A percentile compares a stretch with the other conserved stretches of the same genome.
phyloP scores from a whole-genome alignment of 2,113 vertebrate species.

The Callaeas wilsoni region DNA sequence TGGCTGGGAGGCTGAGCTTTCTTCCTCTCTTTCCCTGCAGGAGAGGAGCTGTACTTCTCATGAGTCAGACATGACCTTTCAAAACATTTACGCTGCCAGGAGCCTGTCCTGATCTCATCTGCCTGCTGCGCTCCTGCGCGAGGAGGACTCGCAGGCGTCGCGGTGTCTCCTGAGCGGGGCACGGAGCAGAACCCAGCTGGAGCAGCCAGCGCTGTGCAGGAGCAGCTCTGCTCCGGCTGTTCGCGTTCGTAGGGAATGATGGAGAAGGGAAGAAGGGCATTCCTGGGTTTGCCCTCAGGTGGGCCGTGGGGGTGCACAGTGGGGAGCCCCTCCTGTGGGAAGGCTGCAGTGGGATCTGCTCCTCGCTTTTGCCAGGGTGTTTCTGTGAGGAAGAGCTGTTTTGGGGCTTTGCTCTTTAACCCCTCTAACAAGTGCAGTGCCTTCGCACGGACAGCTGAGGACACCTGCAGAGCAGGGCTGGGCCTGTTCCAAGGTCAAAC shows the following conservation, averaged over 20 bases:
- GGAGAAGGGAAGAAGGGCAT: rapidly evolving
- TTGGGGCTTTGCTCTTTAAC: not conserved
- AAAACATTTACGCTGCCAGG: not conserved
- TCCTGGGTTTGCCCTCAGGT: not conserved
- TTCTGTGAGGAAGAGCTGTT: rapidly evolving
- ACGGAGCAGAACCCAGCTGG: not conserved
- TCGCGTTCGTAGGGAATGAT: rapidly evolving
- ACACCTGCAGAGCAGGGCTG: not conserved
- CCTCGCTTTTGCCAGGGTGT: not conserved
- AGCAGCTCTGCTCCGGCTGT: rapidly evolving
- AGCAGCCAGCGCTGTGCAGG: not conserved
- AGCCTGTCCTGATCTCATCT: not conserved
- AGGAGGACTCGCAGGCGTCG: not conserved
- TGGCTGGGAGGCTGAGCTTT: not conserved
- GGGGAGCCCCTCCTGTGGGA: not conserved
- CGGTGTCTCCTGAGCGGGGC: rapidly evolving
- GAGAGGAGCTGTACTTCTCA: not conserved
- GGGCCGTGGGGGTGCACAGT: not conserved
- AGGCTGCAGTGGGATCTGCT: not conserved
- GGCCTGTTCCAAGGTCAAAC: not conserved
- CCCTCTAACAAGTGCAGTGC: not conserved
- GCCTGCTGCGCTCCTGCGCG: rapidly evolving
- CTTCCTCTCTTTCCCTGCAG: not conserved
- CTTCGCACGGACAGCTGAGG: not conserved
- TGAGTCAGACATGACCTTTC: conserved; percentile 4